A percentile compares a stretch with the other conserved stretches of the same genome.
Evolutionary conservation across 37 sponge, comb jelly and placozoan genomes (phyloP).

Genomic region (Chondrilla cf. caribensis): DNA sequence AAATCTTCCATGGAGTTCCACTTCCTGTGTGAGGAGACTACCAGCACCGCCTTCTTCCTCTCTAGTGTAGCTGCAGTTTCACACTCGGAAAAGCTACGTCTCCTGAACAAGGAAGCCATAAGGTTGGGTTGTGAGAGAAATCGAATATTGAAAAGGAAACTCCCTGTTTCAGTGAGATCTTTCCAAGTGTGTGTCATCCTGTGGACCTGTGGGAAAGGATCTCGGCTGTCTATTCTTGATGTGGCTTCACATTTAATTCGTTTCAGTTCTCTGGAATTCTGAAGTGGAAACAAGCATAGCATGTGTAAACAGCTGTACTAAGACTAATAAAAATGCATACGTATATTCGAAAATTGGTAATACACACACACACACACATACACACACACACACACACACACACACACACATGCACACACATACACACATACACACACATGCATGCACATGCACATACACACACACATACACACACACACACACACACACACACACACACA

Average conservation of each 20-base stretch:
- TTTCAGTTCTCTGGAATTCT: background rate
- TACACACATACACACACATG: too few species aligned
- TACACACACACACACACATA: too few species aligned
- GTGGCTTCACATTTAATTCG: background rate
- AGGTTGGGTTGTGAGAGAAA: background rate
- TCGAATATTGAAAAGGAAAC: background rate
- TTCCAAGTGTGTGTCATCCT: background rate
- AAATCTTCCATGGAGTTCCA: too few species aligned
- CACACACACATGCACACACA: too few species aligned
- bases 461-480: too few species aligned
- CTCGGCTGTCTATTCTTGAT: background rate
- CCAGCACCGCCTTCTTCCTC: background rate
- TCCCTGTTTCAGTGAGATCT: background rate
- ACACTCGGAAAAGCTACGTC: background rate
- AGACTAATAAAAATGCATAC: too few species aligned
- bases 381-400: too few species aligned
- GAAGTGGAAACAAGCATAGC: background rate
- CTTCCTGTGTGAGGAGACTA: too few species aligned
- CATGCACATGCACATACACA: too few species aligned
- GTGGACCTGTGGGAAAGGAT: background rate
- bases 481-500: too few species aligned
- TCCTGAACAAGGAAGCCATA: background rate
- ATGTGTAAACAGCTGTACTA: background rate
- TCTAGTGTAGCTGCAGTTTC: background rate
- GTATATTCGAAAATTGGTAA: too few species aligned